Base-by-base conservation (phyloP, 2,797 vertebrate genomes). In the Mormyrus hasselquistii region DNA sequence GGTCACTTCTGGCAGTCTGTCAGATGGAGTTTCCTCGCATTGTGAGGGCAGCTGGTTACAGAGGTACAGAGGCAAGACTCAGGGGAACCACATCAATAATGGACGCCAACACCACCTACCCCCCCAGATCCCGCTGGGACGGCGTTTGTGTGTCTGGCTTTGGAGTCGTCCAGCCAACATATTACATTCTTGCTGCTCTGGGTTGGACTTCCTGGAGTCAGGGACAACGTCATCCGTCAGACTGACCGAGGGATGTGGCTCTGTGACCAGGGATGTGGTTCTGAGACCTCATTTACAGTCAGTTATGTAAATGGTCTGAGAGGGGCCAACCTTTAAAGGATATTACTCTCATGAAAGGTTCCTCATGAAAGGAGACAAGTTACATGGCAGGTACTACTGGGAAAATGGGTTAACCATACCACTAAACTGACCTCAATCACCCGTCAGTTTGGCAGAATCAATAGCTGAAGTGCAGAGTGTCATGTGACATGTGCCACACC, bases 21-120 rank as follows among this genome's bases (percentile, higher is more conserved):
- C 84, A 55, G 57, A 49, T 59, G 22, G 85, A 50, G 19, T 82
- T 89, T 89, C 89, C 89, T 88, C 9, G n/a, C 47, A 84, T 88
- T 88, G 88, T 89, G 84, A 29, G n/a, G 3, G 16, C 47, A 85
- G 47, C 14, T 41, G 73, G 25, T 22, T 25, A 50, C n/a, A 52
- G 16, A 7, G 2, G 41, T 25, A 50, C n/a, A 52, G 16, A 7
- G 2, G 41, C 3, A 29, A 16, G 53, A 22, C 82, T 84, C 4
- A 19, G 16, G 47, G 47, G 57, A 53, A 19, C 9, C 10, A 41
- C 14, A 16, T 73, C 22, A 89, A 73, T 59, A 89, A 86, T 86
- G 62, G 25, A 7, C 25, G 5, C 16, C 65, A 22, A 22, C 10
- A 2, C 25, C 1, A 6, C 34, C 9, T 2, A 22, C 22, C 47